A percentile compares a stretch with the other conserved stretches of the same genome.
phyloP scores from a whole-genome alignment of 2,113 vertebrate species.

The Ramphastos sulfuratus region DNA sequence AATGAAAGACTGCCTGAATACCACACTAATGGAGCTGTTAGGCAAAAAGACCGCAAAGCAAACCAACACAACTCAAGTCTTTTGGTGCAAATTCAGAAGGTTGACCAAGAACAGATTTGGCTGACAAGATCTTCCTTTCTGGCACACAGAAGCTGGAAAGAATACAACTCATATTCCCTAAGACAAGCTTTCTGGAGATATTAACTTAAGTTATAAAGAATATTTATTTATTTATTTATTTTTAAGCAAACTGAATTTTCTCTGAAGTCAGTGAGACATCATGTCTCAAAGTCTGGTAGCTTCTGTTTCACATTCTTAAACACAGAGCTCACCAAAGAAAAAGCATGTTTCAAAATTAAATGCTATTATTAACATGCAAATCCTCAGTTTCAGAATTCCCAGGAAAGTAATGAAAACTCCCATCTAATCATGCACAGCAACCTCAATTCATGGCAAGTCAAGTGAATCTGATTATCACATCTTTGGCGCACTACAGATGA shows the following conservation, averaged over 20 bases:
- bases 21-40: neutral
- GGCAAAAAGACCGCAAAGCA: neutral
- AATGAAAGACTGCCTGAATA: neutral
- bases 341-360: neutral
- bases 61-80: neutral
- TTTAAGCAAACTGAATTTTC: neutral
- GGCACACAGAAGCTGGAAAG: neutral
- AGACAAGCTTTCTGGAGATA: neutral
- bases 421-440: neutral
- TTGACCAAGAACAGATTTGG: neutral
- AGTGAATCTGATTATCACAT: neutral
- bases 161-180: neutral
- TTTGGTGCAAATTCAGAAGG: neutral
- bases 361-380: neutral
- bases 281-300: neutral
- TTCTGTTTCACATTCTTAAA: neutral
- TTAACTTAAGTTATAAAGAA: too few relatives aligned
- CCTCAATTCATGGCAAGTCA: neutral
- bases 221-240: too few relatives aligned
- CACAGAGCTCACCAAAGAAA: neutral
- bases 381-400: neutral
- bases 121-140: neutral
- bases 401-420: neutral
- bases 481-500: neutral
- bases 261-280: neutral